Base-by-base conservation (phyloP, 1,140 invertebrate species). In the Diorhabda sublineata region DNA sequence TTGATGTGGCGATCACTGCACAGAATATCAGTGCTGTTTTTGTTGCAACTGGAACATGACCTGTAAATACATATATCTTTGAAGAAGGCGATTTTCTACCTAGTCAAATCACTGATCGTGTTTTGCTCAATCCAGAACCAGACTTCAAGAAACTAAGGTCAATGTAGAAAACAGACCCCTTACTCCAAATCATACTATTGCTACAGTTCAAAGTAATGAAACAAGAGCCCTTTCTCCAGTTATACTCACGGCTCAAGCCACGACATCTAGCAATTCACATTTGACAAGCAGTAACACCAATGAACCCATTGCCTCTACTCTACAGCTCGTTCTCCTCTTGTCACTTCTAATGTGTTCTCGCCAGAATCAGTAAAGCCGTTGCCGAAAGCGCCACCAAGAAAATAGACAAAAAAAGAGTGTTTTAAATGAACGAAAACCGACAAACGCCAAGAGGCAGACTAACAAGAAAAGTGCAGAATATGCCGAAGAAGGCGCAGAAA, bases 61-160 rank as follows among this genome's bases (percentile, higher is more conserved):
- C 61, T 62, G 61, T 62, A 43, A 44, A 62, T 62, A 62, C 61
- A 45, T 8, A 62, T 62, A 43, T 62, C 45, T 64, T 64, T 64
- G 62, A 45, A 64, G 62, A 64, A 47, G 62, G 44, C 9, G 62
- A 56, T 64, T 64, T 64, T 42, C 45, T 64, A 45, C 62, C 62
- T n/a, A 64, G 62, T 47, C 62, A 64, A 64, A 45, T 64, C 45
- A 64, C 62, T 47, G 62, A 64, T 61, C 61, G 61, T 43, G 42
- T 60, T 60, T 60, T 60, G 58, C 26, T 42, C 66, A 62, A 68
- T 63, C 67, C 67, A 64, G 52, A 64, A 64, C 9, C 56, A n/a
- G 47, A 69, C n/a, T 64, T 64, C 11, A 7, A 60, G 4, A 59
- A 59, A 67, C 60, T 60, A 45, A n/a, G 57, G 66, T 7, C 9